Evolutionary conservation across 2,113 vertebrate species (phyloP).

Genomic region (Pelecanoides urinatrix): DNA sequence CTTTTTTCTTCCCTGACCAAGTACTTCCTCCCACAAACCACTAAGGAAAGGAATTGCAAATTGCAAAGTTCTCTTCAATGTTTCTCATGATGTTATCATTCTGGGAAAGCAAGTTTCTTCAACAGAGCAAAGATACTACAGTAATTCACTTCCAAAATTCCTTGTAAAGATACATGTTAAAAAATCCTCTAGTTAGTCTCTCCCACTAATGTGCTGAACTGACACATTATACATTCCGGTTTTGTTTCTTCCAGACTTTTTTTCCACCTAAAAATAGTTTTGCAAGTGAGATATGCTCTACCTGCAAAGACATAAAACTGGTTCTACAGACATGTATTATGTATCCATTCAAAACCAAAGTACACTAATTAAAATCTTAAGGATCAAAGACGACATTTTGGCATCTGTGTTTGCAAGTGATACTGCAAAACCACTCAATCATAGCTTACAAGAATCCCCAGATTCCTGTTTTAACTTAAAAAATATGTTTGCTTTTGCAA

Average conservation of each 20-base stretch:
- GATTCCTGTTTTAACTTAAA: background rate
- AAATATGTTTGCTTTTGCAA: background rate
- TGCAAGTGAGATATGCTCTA: background rate
- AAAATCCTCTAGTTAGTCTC: background rate
- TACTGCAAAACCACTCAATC: background rate
- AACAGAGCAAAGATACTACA: background rate
- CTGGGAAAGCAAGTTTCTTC: conserved; percentile 15
- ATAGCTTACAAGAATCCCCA: background rate
- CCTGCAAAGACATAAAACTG: background rate
- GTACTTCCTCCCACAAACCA: conserved; percentile 42
- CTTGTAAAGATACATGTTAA: background rate
- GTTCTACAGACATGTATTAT: background rate
- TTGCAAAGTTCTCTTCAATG: conserved; percentile 16
- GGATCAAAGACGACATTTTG: background rate
- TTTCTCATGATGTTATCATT: conserved; percentile 51
- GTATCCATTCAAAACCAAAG: background rate
- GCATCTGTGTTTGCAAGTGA: background rate
- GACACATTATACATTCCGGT: background rate
- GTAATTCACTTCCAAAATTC: conserved; percentile 9
- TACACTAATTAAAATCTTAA: background rate
- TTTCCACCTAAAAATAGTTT: background rate
- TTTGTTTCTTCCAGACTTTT: background rate
- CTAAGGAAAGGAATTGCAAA: background rate
- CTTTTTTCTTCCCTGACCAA: background rate
- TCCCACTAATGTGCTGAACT: background rate